phyloP scores from a whole-genome alignment of 2,797 vertebrate species.

The Erethizon dorsatum region DNA sequence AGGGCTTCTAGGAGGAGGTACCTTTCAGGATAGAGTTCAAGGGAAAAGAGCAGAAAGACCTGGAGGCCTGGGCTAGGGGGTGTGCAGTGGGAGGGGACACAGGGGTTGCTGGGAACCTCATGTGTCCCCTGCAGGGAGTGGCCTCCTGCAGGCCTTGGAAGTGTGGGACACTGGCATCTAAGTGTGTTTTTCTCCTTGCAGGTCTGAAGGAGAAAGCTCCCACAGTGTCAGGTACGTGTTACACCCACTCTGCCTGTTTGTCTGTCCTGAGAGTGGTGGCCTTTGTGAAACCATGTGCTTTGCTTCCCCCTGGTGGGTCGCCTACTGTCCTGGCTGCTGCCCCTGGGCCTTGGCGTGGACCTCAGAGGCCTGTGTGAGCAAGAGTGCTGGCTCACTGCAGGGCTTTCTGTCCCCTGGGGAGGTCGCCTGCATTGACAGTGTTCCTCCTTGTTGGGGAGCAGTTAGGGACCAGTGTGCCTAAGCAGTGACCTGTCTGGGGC shows the following conservation, averaged over 20 bases:
- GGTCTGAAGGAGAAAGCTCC: slow-evolving; percentile 92
- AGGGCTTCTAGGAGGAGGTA: background rate
- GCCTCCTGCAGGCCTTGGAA: background rate
- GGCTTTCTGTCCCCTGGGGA: background rate
- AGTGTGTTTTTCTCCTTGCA: slow-evolving; percentile 89
- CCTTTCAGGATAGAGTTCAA: background rate
- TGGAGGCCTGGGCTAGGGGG: background rate
- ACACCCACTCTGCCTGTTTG: background rate
- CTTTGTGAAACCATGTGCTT: slow-evolving; percentile 73
- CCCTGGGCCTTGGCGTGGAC: background rate
- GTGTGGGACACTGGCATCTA: background rate
- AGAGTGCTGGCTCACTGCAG: rapidly evolving
- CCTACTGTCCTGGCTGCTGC: background rate
- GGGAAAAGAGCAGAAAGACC: background rate
- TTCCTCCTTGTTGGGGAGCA: background rate
- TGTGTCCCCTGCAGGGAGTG: rapidly evolving
- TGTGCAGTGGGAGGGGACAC: background rate
- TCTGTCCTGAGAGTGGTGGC: background rate
- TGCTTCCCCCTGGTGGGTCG: slow-evolving; percentile 16
- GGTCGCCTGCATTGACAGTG: background rate
- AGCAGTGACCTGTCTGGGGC: background rate
- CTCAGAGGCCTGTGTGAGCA: background rate
- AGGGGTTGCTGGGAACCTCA: background rate
- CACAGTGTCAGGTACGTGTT: slow-evolving; percentile 92
- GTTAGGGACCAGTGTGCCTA: background rate